Conservation (phyloP, 2,113 vertebrate species). For the Prochilodus magdalenae region DNA sequence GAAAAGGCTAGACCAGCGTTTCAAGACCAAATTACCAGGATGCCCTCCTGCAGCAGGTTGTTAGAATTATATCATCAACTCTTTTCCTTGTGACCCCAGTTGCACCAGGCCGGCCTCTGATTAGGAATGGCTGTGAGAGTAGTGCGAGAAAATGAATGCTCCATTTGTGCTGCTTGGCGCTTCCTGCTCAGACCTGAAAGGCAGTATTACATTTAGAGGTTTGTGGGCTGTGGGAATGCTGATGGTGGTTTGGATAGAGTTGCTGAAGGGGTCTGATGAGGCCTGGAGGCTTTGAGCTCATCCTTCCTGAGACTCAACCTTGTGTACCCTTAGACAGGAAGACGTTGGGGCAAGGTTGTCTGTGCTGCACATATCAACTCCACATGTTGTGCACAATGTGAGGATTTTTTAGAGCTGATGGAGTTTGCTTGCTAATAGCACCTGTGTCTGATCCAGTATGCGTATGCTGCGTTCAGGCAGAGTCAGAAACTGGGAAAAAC, state of each 20-base stretch:
- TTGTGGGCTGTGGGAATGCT: conserved; percentile 34
- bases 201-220: not conserved
- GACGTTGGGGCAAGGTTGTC: conserved; percentile 15
- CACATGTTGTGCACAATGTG: conserved; percentile 31
- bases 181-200: conserved; percentile 32
- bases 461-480: not conserved
- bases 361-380: conserved; percentile 44
- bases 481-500: not conserved
- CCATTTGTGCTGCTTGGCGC: conserved; percentile 21
- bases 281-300: conserved; percentile 33
- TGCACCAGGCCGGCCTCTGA: conserved; percentile 48
- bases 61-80: conserved; percentile 25
- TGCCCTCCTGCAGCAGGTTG: not conserved
- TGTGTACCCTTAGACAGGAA: conserved; percentile 40
- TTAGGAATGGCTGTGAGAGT: conserved; percentile 46
- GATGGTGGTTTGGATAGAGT: conserved; percentile 32
- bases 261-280: conserved; percentile 28
- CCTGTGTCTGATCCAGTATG: not conserved
- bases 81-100: conserved; percentile 38
- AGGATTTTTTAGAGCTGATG: not conserved
- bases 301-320: conserved; percentile 46
- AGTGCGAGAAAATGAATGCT: conserved; percentile 44
- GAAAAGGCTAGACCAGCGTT: not conserved
- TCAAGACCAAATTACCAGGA: not conserved
- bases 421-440: not conserved